These are phyloP conservation scores for Cladopsammia gracilis DNA, from an alignment of 64 coral and sea anemone species.

Conservation along the genomic window DNA sequence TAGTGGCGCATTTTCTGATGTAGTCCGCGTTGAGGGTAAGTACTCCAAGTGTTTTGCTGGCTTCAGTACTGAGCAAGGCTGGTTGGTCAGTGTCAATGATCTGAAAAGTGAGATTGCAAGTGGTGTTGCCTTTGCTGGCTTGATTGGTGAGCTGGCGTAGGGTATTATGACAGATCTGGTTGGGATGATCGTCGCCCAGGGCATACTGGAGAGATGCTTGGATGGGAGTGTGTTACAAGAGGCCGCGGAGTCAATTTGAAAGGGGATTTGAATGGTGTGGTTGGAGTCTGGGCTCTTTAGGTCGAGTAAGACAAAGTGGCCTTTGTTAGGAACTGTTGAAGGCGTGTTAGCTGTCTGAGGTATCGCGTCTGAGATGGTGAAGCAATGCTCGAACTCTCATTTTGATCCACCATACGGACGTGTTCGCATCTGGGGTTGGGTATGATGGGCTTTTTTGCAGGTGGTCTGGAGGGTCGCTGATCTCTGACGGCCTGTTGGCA, in stretches of 20 bases:
- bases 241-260: slow-evolving; percentile 49
- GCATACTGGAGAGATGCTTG: slow-evolving; percentile 17
- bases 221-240: slow-evolving; percentile 58
- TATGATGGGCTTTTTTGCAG: slow-evolving; percentile 5
- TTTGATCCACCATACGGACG: slow-evolving; percentile 20
- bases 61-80: slow-evolving; percentile 51
- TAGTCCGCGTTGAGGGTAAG: slow-evolving; percentile 34
- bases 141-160: slow-evolving; percentile 42
- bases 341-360: background rate
- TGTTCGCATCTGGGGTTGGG: background rate
- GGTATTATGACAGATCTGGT: slow-evolving; percentile 28
- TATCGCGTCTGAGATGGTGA: background rate
- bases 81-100: slow-evolving; percentile 48
- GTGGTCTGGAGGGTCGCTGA: background rate
- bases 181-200: slow-evolving; percentile 11
- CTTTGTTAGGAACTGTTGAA: background rate
- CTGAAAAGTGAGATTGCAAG: slow-evolving; percentile 30
- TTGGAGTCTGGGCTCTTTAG: background rate
- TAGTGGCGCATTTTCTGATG: slow-evolving; percentile 28
- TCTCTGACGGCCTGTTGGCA: slow-evolving; percentile 65
- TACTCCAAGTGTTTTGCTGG: slow-evolving; percentile 35
- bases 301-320: slow-evolving; percentile 22
- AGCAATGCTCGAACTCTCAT: slow-evolving; percentile 9
- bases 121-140: slow-evolving; percentile 9
- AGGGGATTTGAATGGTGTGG: slow-evolving; percentile 32